Percentiles rank a stretch among this genome's conserved stretches.
Conservation (phyloP, 2,113 vertebrate genomes). For the Siphamia tubifer region DNA sequence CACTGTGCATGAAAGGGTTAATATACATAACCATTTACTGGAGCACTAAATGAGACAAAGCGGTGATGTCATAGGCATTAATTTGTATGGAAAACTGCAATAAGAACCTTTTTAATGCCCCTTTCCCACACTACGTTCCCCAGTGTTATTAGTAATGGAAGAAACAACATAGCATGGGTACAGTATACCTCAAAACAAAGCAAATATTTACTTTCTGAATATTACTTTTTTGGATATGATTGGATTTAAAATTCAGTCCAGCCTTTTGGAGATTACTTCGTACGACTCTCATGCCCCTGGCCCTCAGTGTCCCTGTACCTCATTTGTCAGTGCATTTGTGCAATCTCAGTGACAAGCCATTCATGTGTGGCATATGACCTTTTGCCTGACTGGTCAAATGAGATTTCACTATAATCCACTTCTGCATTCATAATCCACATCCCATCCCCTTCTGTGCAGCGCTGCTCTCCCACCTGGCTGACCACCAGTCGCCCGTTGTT, state of each 20-base stretch:
- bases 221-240: conserved; percentile 33
- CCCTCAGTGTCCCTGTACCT: conserved; percentile 9
- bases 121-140: too few relatives aligned
- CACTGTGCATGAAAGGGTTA: too few relatives aligned
- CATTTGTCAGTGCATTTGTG: conserved; percentile 19
- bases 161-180: neutral
- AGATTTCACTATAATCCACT: conserved; percentile 56
- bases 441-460: conserved; percentile 21
- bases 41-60: too few relatives aligned
- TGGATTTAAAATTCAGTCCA: conserved; percentile 23
- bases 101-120: too few relatives aligned
- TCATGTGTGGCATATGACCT: conserved; percentile 33
- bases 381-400: conserved; percentile 24
- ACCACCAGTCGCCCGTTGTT: conserved; percentile 91
- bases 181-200: neutral
- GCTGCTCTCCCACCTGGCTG: conserved; percentile 83
- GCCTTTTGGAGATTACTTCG: conserved; percentile 17
- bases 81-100: too few relatives aligned
- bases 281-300: neutral
- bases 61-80: too few relatives aligned
- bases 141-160: neutral
- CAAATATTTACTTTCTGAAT: conserved; percentile 20
- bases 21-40: too few relatives aligned
- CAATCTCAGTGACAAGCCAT: conserved; percentile 22
- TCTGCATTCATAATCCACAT: conserved; percentile 39